phyloP scores from a whole-genome alignment of 2,797 vertebrate species.

The Neosilurus hyrtlii region DNA sequence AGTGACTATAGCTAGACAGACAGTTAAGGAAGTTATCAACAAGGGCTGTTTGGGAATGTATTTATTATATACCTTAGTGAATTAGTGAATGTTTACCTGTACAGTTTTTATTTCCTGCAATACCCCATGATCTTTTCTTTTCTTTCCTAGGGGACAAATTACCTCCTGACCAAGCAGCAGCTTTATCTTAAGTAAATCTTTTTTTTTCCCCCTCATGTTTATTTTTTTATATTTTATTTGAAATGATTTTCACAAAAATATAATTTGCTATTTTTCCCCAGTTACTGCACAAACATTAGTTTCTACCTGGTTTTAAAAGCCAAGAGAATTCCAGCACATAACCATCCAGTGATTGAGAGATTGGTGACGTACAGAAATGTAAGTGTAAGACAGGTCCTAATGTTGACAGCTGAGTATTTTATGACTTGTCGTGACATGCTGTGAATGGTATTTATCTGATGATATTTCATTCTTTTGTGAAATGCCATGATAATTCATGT shows the following conservation, averaged over 20 bases:
- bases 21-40: neutral
- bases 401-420: too few species aligned
- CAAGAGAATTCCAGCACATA: constrained; percentile 81
- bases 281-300: constrained; percentile 94
- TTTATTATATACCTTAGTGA: neutral
- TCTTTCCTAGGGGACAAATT: constrained; percentile 74
- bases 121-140: neutral
- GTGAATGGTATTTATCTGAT: neutral
- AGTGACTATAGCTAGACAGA: too few species aligned
- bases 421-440: too few species aligned
- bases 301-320: constrained; percentile 94
- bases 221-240: neutral
- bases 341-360: constrained; percentile 90
- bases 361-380: constrained; percentile 87
- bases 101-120: neutral
- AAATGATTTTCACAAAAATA: neutral
- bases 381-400: constrained; percentile 51
- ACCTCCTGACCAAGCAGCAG: constrained; percentile 86
- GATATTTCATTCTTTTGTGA: neutral
- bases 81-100: neutral
- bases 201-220: neutral
- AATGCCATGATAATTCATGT: neutral
- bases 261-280: constrained; percentile 49
- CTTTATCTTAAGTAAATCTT: constrained; percentile 86
- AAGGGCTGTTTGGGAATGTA: neutral